Base-by-base conservation (phyloP, 2,113 vertebrate species). In the Plestiodon gilberti region DNA sequence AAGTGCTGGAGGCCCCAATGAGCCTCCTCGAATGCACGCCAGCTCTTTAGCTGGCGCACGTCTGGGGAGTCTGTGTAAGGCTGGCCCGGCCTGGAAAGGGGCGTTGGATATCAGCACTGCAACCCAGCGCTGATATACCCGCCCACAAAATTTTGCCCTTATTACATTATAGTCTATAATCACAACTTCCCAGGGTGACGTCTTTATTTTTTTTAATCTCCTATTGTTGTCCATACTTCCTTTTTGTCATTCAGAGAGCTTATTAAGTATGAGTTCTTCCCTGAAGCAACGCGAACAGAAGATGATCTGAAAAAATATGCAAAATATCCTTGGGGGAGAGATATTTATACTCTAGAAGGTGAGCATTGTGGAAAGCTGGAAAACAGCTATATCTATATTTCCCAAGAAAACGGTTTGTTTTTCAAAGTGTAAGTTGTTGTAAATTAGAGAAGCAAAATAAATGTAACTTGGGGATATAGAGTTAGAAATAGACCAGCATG, bases 191-290 rank as follows among this genome's bases (percentile, higher is more conserved):
- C 87, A 65, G 11, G 33, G 28, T 23, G 83, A 33, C 73, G n/a
- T n/a, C n/a, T 82, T 55, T 57, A 1, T 65, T 3, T 1, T 28
- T 48, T 33, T 81, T 73, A 40, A 2, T 77, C 90, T 90, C 73
- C 35, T 25, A 33, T 76, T 92, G 2, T 87, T 86, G 84, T 84
- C 88, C 91, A 81, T 91, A 85, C 79, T 92, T 94, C 79, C 57
- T 89, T 57, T n/a, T 92, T 84, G 35, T 82, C 82, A 78, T 91
- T 87, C 91, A 99, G 99, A 94, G 99, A 99, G 90, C 97, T 99
- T 88, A 99, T 99, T 77, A 99, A 99, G 94, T 99, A 99, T 22
- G 98, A 99, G 96, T 99, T 99, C 94, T 99, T 99, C 94, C 98
- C 98, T 76, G 99, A 99, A 96, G 98, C 98, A 84, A 98, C 97